Evolutionary conservation across 1,140 invertebrate genomes (phyloP), one percentile per base, ranked within the genome.

Genomic region (Meteorus sp.): DNA sequence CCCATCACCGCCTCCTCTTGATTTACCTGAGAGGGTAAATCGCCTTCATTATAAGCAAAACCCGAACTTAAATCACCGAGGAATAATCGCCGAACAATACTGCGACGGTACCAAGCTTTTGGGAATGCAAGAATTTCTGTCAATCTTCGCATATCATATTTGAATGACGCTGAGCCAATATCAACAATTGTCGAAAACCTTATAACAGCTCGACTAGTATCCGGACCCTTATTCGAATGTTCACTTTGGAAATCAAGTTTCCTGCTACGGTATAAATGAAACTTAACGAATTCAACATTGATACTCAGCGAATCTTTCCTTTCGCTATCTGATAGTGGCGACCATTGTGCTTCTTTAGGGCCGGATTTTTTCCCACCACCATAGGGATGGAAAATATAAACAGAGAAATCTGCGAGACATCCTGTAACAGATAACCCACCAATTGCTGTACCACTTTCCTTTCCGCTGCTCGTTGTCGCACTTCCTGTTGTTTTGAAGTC

Each of bases 321-420:
- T 70, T 97, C 93, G 60, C 88, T 89, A 68, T 96, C 93, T 0
- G 90, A 88, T 4, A 94, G 78, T 0, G 92, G 92, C 3, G 90
- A 92, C 87, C 91, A 93, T 69, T 93, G 90, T 0, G 88, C 84
- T 76, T 93, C 90, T 76, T 92, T 93, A 2, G 89, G 72, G 69
- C 87, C 88, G 4, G 89, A 85, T 66, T 91, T 92, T 74, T 94
- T 94, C 35, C 86, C 86, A 23, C 92, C 93, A 9, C 95, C 95
- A 74, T 97, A 98, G 0, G 95, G 95, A 83, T 99, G 95, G 81
- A 98, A 98, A 61, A 99, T 95, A 76, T 96, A 97, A 1, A 99
- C 88, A 1, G 95, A 97, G 76, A 99, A 99, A 76, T 98, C 94
- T 0, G 94, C 92, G 50, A 99, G 80, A 69, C 93, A 96, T 2